Percentiles rank a stretch among this genome's conserved stretches.
Conservation (phyloP, 2,888 invertebrate genomes). For the Cantharis rustica region DNA sequence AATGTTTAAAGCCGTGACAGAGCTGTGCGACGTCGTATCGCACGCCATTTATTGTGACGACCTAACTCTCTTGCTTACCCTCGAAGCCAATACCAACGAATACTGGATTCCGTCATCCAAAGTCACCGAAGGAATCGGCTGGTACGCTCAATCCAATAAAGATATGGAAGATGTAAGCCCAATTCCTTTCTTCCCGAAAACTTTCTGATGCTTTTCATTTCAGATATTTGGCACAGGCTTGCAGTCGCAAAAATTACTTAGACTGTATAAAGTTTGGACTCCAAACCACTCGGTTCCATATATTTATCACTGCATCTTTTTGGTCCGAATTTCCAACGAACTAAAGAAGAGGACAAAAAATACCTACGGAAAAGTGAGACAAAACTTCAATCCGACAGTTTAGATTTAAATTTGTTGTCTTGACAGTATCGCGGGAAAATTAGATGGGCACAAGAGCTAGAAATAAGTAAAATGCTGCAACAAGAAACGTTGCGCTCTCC, state of each 20-base stretch:
- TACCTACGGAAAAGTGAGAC: conserved; percentile 45
- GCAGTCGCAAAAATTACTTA: conserved; percentile 35
- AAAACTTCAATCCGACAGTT: not conserved
- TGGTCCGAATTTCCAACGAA: conserved; percentile 37
- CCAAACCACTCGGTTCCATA: conserved; percentile 34
- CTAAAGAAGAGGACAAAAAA: conserved; percentile 45
- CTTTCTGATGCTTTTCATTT: not conserved
- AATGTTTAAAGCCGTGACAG: conserved; percentile 25
- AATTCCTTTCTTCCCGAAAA: no score
- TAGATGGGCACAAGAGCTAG: conserved; percentile 46
- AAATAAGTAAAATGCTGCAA: conserved; percentile 39
- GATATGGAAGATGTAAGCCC: conserved; percentile 45
- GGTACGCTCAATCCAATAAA: conserved; percentile 39
- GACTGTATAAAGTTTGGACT: conserved; percentile 44
- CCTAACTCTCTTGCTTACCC: conserved; percentile 42
- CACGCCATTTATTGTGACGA: conserved; percentile 44
- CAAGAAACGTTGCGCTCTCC: conserved; percentile 43
- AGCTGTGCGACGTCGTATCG: conserved; percentile 43
- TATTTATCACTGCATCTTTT: conserved; percentile 45
- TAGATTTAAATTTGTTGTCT: not conserved
- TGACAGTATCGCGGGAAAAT: conserved; percentile 47
- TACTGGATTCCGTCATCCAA: conserved; percentile 48
- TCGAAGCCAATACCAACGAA: conserved; percentile 42
- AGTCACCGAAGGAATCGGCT: conserved; percentile 37
- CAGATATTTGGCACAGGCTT: not conserved